Base-by-base conservation (phyloP, 2,888 invertebrate genomes). In the Ennomos quercinarius region DNA sequence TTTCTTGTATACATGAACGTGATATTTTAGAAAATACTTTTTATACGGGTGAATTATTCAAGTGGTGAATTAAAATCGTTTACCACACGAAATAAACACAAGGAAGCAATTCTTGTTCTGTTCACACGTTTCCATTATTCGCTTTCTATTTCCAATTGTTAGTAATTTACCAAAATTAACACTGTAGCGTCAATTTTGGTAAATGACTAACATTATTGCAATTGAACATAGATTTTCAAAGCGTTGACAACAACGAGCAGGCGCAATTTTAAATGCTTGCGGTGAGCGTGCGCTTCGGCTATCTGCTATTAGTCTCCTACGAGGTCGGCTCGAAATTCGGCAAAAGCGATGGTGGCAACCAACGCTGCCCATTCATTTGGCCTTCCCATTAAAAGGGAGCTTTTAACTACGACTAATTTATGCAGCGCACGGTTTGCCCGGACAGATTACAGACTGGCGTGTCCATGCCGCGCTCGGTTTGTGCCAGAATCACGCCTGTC, bases 341-440 rank as follows among this genome's bases (percentile, higher is more conserved):
- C 67, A 71, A 77, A 75, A 72, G 74, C 76, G 68, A 70, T 68
- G 67, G 68, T 70, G 70, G 67, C 73, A 74, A 68, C 74, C 78
- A 72, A 73, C 76, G 71, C 73, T 78, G 82, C 80, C 88, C 87
- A 87, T 89, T 90, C 87, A 90, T 90, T 90, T 90, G 77, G 81
- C 72, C 81, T 82, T 81, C 77, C 87, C 86, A 89, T 89, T 90
- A 88, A 89, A 89, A 86, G 84, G 86, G 81, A 79, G 87, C 87
- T 89, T 90, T 89, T 90, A 91, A 90, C 89, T 88, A 84, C 81
- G 81, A 84, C 84, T 87, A 90, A 90, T 89, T 89, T 89, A 90
- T 90, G 87, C 89, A 85, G 83, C 71, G 81, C 87, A 87, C 84
- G 87, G 85, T 83, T 88, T 81, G 79, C 75, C 72, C 74, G 81